Conservation (phyloP, 92 coral and sea anemone species). For the Desmophyllum pertusum region DNA sequence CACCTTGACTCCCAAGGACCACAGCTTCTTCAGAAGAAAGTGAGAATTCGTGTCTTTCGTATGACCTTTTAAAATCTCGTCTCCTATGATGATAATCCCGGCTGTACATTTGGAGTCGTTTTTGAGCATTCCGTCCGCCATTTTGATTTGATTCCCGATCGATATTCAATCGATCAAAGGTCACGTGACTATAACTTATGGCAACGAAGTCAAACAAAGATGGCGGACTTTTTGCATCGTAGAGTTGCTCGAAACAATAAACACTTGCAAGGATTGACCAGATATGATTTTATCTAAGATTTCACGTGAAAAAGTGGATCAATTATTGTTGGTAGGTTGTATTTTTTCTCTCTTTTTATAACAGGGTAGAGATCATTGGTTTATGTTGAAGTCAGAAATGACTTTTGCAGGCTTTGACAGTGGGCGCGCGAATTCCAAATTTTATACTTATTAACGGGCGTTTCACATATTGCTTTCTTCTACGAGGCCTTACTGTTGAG, state of each 20-base stretch:
- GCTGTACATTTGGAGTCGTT: conserved; percentile 30
- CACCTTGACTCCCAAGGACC: conserved; percentile 95
- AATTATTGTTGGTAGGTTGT: background rate
- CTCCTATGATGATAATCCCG: conserved; percentile 91
- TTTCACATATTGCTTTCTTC: background rate
- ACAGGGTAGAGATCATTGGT: background rate
- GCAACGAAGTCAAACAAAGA: conserved; percentile 87
- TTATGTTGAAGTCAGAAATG: background rate
- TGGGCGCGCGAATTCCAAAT: conserved; percentile 50
- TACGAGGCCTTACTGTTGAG: background rate
- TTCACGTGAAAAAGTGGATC: background rate
- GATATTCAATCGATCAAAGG: background rate
- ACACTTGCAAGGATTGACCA: conserved; percentile 9
- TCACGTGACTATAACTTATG: conserved; percentile 74
- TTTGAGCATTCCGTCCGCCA: conserved; percentile 61
- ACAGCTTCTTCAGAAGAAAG: conserved; percentile 77
- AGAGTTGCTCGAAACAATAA: conserved; percentile 39
- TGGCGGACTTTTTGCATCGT: conserved; percentile 70
- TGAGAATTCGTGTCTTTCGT: conserved; percentile 91
- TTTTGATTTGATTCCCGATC: conserved; percentile 38
- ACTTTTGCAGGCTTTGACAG: conserved; percentile 32
- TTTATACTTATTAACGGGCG: background rate
- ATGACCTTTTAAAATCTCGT: conserved; percentile 96
- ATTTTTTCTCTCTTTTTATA: background rate
- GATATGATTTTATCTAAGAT: background rate